Base-by-base conservation (phyloP, 2,888 invertebrate species). In the Frankliniella fusca region DNA sequence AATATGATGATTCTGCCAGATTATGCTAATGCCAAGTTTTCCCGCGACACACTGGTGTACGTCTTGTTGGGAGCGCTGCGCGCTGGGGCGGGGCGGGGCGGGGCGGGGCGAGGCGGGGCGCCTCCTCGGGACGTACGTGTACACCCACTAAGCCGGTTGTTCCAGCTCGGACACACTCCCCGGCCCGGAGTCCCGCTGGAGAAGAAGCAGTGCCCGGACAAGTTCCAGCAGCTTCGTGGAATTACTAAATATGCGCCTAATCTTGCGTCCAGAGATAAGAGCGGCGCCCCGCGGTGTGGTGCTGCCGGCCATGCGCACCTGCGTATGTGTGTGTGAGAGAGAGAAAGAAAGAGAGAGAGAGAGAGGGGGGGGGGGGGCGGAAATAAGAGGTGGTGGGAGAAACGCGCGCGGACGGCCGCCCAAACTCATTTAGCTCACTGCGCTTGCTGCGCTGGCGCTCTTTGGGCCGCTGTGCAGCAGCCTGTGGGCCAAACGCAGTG, bases 1-100 rank as follows among this genome's bases (percentile, higher is more conserved):
- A 76, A 76, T 76, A 76, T 76, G 70, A 76, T 76, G 70, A 76
- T 76, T 76, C 70, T 23, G 54, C 70, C n/a, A 27, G 70, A 27
- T 76, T 76, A 76, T 76, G 70, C 70, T 27, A 76, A 76, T 76
- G 70, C 27, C 23, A 23, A 76, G 70, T 76, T 76, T 76, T 76
- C 27, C 27, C 70, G 70, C 27, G 70, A 76, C 70, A 76, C 70
- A 27, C 70, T 76, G 38, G 38, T 38, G 70, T 76, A 76, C 70
- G 70, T 76, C 70, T 76, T 76, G 70, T 23, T 27, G 70, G 27
- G 38, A 15, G 54, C 15, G 54, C 70, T 8, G 70, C 70, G 70
- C 70, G 70, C n/a, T n/a, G n/a, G n/a, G 38, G 38, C 38, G 38
- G 3, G 38, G 38, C 38, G 38, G n/a, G n/a, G 38, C 38, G 38